phyloP scores from a whole-genome alignment of 1,140 invertebrate species.

The Tyrophagus putrescentiae region DNA sequence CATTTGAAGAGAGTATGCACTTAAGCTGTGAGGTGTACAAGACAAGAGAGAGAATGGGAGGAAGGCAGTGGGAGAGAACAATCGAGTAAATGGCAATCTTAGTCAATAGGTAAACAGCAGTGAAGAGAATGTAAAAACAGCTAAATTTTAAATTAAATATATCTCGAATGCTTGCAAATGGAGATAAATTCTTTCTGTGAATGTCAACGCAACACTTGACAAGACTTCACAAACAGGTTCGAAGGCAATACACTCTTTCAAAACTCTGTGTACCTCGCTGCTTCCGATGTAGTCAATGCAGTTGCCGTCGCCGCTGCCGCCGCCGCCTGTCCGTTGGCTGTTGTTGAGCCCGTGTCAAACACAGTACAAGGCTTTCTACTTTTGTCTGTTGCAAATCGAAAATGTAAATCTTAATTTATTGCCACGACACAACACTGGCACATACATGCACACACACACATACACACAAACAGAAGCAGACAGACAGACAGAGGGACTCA shows the following conservation, averaged over 20 bases:
- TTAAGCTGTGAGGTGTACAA: conserved; percentile 4
- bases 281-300: not conserved
- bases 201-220: not conserved
- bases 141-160: conserved; percentile 3
- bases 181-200: conserved; percentile 12
- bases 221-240: not conserved
- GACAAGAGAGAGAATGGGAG: too few species aligned
- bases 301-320: not conserved
- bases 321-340: not conserved
- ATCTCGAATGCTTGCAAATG: conserved; percentile 2
- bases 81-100: not conserved
- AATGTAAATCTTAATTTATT: conserved; percentile 8
- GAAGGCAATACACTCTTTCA: too few species aligned
- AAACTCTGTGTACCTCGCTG: not conserved
- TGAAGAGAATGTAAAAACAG: not conserved
- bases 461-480: not conserved
- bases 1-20: conserved; percentile 9
- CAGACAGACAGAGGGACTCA: too few species aligned
- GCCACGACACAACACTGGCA: too few species aligned
- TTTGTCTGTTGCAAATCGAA: conserved; percentile 13
- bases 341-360: not conserved
- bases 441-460: not conserved
- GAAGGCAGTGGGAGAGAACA: not conserved
- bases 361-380: conserved; percentile 12
- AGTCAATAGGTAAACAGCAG: conserved; percentile 5